Evolutionary conservation across 2,888 invertebrate genomes (phyloP).

Genomic region (Nephrocerus scutellatus): DNA sequence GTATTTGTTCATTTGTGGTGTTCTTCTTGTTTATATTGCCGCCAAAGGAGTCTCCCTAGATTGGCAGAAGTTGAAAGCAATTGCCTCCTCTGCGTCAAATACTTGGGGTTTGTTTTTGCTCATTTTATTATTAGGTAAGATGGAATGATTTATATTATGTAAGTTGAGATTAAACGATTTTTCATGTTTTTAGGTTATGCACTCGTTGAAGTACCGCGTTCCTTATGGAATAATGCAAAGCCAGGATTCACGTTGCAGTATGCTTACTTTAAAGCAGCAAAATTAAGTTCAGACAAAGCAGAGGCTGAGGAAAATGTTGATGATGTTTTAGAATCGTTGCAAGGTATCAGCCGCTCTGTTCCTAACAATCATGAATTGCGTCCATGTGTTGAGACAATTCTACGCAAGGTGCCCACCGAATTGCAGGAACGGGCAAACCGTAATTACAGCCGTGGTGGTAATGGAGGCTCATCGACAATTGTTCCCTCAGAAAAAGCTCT

Average conservation of each 20-base stretch:
- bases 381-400: slow-evolving; percentile 77
- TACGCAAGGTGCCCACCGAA: slow-evolving; percentile 78
- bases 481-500: slow-evolving; percentile 76
- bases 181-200: slow-evolving; percentile 62
- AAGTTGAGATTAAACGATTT: no score
- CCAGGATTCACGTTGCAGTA: slow-evolving; percentile 76
- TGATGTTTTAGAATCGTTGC: slow-evolving; percentile 86
- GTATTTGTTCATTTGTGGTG: slow-evolving; percentile 87
- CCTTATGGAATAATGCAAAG: slow-evolving; percentile 84
- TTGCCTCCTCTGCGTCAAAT: slow-evolving; percentile 96
- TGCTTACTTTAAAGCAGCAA: slow-evolving; percentile 89
- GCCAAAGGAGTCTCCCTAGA: slow-evolving; percentile 82
- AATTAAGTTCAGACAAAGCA: slow-evolving; percentile 87
- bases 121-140: slow-evolving; percentile 69
- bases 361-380: slow-evolving; percentile 68
- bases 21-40: slow-evolving; percentile 90
- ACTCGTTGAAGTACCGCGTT: slow-evolving; percentile 88
- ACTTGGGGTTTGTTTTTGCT: slow-evolving; percentile 97
- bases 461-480: slow-evolving; percentile 53
- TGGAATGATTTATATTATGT: background rate
- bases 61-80: slow-evolving; percentile 88
- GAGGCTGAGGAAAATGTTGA: slow-evolving; percentile 97
- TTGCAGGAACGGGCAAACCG: slow-evolving; percentile 67
- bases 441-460: slow-evolving; percentile 48
- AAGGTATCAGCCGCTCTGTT: slow-evolving; percentile 71